Evolutionary conservation across 2,888 invertebrate species (phyloP), one percentile per base, ranked within the genome.

Genomic region (Agrochola circellaris): DNA sequence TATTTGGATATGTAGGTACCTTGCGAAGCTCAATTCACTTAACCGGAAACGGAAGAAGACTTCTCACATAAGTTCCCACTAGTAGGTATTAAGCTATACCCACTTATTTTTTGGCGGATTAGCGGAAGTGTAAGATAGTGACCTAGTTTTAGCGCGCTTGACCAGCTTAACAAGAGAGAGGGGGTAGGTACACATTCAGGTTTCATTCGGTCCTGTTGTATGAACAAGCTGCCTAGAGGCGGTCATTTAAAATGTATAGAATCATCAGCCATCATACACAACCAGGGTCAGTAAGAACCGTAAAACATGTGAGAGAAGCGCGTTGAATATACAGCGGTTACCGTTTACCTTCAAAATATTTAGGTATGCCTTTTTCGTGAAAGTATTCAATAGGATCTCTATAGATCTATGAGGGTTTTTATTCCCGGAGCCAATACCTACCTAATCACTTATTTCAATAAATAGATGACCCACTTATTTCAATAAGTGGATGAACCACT

Each of bases 121-220:
- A 73, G 73, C 66, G 23, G n/a, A 79, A 67, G 38, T 51, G 30
- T 61, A 79, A 64, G 48, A 62, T 73, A 51, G 62, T 67, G 79
- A 79, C 74, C 73, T 74, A 79, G 56, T 79, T 79, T 79, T n/a
- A 67, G 38, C 67, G n/a, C 30, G 61, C 56, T 73, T 73, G 78
- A 79, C 73, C 62, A 73, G 45, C 66, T 38, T 26, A 26, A 51
- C 30, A 56, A 58, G 48, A 64, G 42, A 58, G 48, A 64, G 42
- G 5, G 20, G 42, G 51, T 69, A 65, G 38, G 60, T 48, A 48
- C 34, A 75, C 42, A 75, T 75, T 75, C 58, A 79, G 15, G 58
- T 66, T 69, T 75, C 17, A 26, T n/a, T 38, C 69, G 62, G 69
- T 65, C 54, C 26, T 75, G 51, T 75, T 69, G 61, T 48, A 51